Percentiles rank a stretch among this genome's conserved stretches.
Conservation (phyloP, 2,888 invertebrate species). For the Lithodes maja region DNA sequence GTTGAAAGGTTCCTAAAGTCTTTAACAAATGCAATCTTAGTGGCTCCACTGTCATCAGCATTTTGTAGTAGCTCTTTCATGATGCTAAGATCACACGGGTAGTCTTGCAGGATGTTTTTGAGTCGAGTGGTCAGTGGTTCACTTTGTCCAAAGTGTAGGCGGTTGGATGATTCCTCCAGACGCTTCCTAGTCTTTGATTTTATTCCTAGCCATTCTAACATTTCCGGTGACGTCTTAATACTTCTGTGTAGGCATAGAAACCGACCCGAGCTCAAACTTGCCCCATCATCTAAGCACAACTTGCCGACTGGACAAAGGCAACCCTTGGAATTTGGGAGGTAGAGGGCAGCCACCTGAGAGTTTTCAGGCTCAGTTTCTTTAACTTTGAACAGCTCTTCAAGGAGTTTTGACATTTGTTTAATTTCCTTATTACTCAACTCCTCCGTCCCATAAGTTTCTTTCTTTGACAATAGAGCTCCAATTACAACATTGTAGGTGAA, state of each 20-base stretch:
- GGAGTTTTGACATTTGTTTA: constrained; percentile 34
- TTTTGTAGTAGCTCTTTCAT: constrained; percentile 56
- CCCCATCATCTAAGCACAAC: constrained; percentile 37
- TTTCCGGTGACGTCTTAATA: constrained; percentile 16
- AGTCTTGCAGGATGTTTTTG: constrained; percentile 40
- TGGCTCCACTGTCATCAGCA: constrained; percentile 55
- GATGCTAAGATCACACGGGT: constrained; percentile 44
- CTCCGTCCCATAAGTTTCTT: neutral
- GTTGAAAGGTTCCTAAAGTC: constrained; percentile 36
- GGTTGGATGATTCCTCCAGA: constrained; percentile 21
- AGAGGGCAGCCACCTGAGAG: neutral
- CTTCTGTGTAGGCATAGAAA: constrained; percentile 25
- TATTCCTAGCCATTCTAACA: constrained; percentile 32
- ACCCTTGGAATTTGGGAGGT: constrained; percentile 36
- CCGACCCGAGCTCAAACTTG: constrained; percentile 15
- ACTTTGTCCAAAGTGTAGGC: constrained; percentile 48
- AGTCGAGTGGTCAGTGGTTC: constrained; percentile 45
- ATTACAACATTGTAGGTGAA: constrained; percentile 7
- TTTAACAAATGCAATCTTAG: constrained; percentile 34
- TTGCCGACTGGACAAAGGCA: neutral
- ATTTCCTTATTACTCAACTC: constrained; percentile 18
- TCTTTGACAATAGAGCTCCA: constrained; percentile 12
- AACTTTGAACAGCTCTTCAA: constrained; percentile 25
- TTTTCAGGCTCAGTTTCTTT: neutral
- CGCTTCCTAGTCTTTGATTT: constrained; percentile 41